A percentile compares a stretch with the other conserved stretches of the same genome.
phyloP scores from a whole-genome alignment of 2,113 vertebrate species.

The Corythaixoides concolor region DNA sequence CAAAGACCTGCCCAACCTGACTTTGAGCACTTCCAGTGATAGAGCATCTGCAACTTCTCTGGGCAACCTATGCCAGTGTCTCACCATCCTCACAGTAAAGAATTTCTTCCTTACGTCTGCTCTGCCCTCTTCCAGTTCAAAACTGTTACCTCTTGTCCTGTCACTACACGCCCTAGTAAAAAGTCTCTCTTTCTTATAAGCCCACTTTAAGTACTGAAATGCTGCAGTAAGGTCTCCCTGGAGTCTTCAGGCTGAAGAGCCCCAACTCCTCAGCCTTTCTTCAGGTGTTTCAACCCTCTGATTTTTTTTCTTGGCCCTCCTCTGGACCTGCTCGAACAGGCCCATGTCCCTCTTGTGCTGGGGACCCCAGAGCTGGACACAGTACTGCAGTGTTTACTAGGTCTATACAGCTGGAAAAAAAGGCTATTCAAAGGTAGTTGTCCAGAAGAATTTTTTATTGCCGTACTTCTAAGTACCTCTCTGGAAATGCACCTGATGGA shows the following conservation, averaged over 20 bases:
- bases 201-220: neutral
- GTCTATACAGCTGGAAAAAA: neutral
- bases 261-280: neutral
- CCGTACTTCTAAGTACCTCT: neutral
- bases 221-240: neutral
- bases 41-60: neutral
- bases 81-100: neutral
- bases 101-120: neutral
- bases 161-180: neutral
- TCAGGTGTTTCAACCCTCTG: neutral
- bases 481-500: neutral
- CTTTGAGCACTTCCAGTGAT: neutral
- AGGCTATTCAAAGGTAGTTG: neutral
- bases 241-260: neutral
- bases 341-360: neutral
- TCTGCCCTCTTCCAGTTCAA: neutral
- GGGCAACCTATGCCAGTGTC: neutral
- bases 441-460: neutral
- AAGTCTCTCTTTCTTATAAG: neutral
- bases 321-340: neutral
- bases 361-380: too few species aligned
- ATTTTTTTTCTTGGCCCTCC: neutral
- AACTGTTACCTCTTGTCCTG: neutral
- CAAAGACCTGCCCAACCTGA: neutral
- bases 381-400: neutral